Evolutionary conservation across 2,888 invertebrate genomes (phyloP).

Genomic region (Euplagia quadripunctaria): DNA sequence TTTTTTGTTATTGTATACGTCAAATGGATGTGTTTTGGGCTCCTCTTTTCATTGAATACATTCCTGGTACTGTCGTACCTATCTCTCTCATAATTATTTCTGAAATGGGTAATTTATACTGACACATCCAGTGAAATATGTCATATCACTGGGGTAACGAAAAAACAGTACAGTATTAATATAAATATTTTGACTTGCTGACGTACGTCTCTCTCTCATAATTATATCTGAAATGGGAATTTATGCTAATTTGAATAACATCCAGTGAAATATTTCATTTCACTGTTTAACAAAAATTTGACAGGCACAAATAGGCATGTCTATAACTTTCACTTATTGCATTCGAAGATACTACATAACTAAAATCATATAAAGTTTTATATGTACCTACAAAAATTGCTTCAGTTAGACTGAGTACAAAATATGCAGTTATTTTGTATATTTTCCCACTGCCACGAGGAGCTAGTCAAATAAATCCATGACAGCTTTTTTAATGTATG

Average conservation of each 20-base stretch:
- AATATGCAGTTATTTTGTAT: slow-evolving; percentile 9
- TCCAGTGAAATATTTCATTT: background rate
- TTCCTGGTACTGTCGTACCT: background rate
- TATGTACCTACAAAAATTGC: slow-evolving; percentile 11
- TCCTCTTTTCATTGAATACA: slow-evolving; percentile 13
- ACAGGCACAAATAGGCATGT: no score
- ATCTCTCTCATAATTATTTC: background rate
- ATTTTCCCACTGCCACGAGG: slow-evolving; percentile 32
- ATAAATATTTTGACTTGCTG: background rate
- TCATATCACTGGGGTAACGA: background rate
- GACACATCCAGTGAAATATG: background rate
- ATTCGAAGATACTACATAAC: background rate
- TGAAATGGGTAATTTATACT: background rate
- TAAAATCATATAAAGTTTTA: background rate
- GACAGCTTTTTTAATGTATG: slow-evolving; percentile 62
- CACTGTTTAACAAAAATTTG: no score
- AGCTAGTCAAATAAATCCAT: slow-evolving; percentile 34
- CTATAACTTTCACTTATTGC: background rate
- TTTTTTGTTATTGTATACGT: slow-evolving; percentile 23
- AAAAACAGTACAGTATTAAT: no score
- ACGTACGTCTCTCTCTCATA: background rate
- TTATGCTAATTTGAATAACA: no score
- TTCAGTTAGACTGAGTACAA: slow-evolving; percentile 27
- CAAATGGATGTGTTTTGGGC: slow-evolving; percentile 14
- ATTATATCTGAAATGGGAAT: background rate